These are phyloP conservation scores for Panagrolaimus sp. DNA, from an alignment of 1,140 invertebrate species.

Conservation along the genomic window DNA sequence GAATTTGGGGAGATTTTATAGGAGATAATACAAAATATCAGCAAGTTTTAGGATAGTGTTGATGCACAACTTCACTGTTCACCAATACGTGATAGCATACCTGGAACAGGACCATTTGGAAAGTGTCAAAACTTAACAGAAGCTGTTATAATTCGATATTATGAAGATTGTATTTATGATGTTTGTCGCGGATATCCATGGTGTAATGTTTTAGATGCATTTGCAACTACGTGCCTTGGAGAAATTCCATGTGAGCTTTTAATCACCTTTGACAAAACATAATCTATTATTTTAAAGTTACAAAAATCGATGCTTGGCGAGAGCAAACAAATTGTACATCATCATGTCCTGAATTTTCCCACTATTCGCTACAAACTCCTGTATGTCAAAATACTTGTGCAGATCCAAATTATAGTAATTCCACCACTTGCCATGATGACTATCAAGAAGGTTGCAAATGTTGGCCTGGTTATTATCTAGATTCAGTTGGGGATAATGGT, in stretches of 20 bases:
- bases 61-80: neutral
- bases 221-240: neutral
- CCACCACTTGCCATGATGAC: neutral
- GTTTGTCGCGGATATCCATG: neutral
- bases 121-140: neutral
- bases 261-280: too few species aligned
- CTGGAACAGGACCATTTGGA: neutral
- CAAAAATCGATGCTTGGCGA: neutral
- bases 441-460: conserved; percentile 5
- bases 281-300: too few species aligned
- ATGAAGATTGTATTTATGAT: conserved; percentile 1
- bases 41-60: too few species aligned
- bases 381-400: neutral
- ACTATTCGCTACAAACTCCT: neutral
- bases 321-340: neutral
- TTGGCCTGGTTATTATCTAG: neutral
- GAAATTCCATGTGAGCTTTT: neutral
- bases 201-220: neutral
- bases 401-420: too few species aligned
- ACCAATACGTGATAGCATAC: neutral
- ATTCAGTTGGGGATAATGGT: neutral
- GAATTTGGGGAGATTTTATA: too few species aligned
- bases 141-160: neutral
- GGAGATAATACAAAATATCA: too few species aligned
- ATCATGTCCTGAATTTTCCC: neutral